These are phyloP conservation scores for Cylindroiulus punctatus DNA, from an alignment of 2,888 invertebrate genomes.

Conservation along the genomic window DNA sequence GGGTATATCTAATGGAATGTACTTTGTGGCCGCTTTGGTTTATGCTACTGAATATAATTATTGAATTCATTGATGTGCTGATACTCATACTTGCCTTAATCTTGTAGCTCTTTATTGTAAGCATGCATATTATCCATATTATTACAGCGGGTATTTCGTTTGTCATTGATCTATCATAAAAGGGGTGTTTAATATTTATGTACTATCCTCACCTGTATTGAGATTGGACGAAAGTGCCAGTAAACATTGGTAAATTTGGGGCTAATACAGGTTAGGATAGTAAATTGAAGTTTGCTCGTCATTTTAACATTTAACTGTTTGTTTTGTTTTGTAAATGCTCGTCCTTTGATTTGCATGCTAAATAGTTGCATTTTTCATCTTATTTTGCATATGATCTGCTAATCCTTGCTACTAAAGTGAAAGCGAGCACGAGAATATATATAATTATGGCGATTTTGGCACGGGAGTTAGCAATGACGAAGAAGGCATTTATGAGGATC, in stretches of 20 bases:
- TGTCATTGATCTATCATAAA: not conserved
- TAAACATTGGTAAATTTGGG: not conserved
- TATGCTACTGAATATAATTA: not conserved
- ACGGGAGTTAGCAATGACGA: conserved; percentile 67
- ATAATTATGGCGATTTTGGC: conserved; percentile 64
- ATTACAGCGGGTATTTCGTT: not conserved
- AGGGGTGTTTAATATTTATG: not conserved
- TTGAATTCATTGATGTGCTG: not conserved
- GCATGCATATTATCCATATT: not conserved
- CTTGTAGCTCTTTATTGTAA: not conserved
- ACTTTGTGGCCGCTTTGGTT: not conserved
- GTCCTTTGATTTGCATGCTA: conserved; percentile 47
- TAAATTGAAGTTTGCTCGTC: not conserved
- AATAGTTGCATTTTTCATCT: conserved; percentile 36
- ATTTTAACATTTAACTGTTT: conserved; percentile 1
- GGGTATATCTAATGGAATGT: not conserved
- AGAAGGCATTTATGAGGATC: conserved; percentile 94
- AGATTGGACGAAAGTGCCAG: not conserved
- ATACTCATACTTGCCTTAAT: not conserved
- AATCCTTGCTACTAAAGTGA: conserved; percentile 41
- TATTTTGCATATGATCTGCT: conserved; percentile 43
- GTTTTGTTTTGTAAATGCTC: conserved; percentile 7
- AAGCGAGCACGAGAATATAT: conserved; percentile 63
- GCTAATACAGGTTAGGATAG: not conserved
- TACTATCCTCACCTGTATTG: not conserved